Percentiles rank a stretch among this genome's conserved stretches.
phyloP scores from a whole-genome alignment of 2,797 vertebrate species.

The Xiphophorus birchmanni region DNA sequence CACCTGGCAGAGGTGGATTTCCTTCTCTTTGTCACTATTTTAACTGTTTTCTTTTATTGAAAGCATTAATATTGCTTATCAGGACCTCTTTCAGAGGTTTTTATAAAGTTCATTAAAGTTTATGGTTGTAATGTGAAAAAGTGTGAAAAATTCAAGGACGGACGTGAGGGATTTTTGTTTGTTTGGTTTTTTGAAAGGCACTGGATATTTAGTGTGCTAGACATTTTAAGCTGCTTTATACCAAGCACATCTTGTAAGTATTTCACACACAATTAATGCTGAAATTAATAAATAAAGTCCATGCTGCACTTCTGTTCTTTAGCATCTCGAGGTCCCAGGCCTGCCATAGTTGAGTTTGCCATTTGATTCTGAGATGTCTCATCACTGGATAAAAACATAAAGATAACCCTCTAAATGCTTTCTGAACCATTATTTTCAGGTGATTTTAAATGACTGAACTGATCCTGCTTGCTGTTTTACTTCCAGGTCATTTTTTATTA shows the following conservation, averaged over 20 bases:
- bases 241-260: not conserved
- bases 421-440: not conserved
- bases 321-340: not conserved
- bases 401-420: not conserved
- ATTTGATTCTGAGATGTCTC: not conserved
- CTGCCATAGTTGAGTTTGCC: not conserved
- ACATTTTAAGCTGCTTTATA: not conserved
- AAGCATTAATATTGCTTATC: not conserved
- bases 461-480: not conserved
- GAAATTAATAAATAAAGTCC: not conserved
- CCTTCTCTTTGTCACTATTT: not conserved
- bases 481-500: not conserved
- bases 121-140: not conserved
- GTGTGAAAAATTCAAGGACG: not conserved
- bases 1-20: not conserved
- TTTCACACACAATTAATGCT: not conserved
- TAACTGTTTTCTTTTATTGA: not conserved
- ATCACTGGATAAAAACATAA: not conserved
- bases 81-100: not conserved
- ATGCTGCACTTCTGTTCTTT: not conserved
- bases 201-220: not conserved
- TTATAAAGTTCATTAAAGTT: not conserved
- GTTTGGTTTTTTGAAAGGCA: not conserved
- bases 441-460: not conserved
- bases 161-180: not conserved